Percentiles rank a stretch among this genome's conserved stretches.
phyloP scores from a whole-genome alignment of 2,888 invertebrate species.

The Apamea sordens region DNA sequence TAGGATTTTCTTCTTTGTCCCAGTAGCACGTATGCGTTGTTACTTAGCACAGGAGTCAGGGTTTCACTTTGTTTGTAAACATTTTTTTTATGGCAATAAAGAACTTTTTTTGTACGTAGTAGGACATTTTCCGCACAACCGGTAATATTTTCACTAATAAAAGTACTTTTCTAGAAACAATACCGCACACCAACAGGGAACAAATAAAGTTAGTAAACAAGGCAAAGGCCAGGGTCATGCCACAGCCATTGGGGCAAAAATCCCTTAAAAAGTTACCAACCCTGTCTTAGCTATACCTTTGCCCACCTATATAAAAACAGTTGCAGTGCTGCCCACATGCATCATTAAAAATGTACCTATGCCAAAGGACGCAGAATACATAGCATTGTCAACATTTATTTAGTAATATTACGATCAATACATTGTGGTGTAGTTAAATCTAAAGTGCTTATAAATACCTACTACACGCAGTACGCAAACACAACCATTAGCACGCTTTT shows the following conservation, averaged over 20 bases:
- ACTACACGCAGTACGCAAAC: background rate
- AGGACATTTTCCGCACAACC: background rate
- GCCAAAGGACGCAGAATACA: background rate
- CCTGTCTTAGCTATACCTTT: background rate
- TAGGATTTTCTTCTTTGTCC: too few species aligned
- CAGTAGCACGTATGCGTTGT: too few species aligned
- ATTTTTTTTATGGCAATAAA: too few species aligned
- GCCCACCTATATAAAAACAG: background rate
- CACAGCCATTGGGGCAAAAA: too few species aligned
- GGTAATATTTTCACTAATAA: background rate
- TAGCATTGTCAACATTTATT: background rate
- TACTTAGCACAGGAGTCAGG: too few species aligned
- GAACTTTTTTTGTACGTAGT: background rate
- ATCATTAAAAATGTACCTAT: background rate
- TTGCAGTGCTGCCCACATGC: background rate
- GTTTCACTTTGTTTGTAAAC: too few species aligned
- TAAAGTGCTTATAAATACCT: too few species aligned
- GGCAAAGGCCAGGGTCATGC: background rate
- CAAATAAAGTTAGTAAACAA: background rate
- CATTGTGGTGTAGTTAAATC: background rate
- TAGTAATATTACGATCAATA: background rate
- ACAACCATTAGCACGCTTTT: background rate
- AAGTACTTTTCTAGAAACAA: background rate
- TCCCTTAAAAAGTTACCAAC: background rate
- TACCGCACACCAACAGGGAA: background rate